Percentiles rank a stretch among this genome's conserved stretches.
Conservation (phyloP, 2,113 vertebrate genomes). For the Oncorhynchus gorbuscha region DNA sequence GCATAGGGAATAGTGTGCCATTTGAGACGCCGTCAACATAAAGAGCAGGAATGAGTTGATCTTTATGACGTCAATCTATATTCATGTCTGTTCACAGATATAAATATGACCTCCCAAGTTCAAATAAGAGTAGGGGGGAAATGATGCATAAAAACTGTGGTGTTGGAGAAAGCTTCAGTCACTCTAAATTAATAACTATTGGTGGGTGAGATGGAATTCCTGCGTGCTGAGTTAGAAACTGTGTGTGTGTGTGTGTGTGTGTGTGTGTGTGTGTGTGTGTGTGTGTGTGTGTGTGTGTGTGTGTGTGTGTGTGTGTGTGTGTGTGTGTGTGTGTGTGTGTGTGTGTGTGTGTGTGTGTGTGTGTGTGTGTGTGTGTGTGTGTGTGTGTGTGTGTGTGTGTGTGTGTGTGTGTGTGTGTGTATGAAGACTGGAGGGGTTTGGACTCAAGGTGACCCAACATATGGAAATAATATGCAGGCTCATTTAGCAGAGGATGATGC, state of each 20-base stretch:
- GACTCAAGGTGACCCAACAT: constrained; percentile 24
- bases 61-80: neutral
- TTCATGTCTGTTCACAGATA: constrained; percentile 14
- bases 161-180: neutral
- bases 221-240: neutral
- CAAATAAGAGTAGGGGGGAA: constrained; percentile 21
- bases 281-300: neutral
- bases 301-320: neutral
- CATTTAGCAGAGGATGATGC: too few relatives aligned
- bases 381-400: neutral
- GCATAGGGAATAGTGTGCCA: too few relatives aligned
- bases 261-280: constrained; percentile 14
- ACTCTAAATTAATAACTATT: constrained; percentile 21
- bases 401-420: too few relatives aligned
- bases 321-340: neutral
- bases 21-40: too few relatives aligned
- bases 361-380: neutral
- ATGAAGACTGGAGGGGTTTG: neutral
- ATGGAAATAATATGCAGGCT: constrained; percentile 2
- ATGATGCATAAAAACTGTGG: constrained; percentile 20
- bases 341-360: neutral
- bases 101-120: constrained; percentile 8
- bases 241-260: neutral
- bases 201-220: neutral
- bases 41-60: neutral